Base-by-base conservation (phyloP, 2,797 vertebrate species). In the Anisognathus igniventris region DNA sequence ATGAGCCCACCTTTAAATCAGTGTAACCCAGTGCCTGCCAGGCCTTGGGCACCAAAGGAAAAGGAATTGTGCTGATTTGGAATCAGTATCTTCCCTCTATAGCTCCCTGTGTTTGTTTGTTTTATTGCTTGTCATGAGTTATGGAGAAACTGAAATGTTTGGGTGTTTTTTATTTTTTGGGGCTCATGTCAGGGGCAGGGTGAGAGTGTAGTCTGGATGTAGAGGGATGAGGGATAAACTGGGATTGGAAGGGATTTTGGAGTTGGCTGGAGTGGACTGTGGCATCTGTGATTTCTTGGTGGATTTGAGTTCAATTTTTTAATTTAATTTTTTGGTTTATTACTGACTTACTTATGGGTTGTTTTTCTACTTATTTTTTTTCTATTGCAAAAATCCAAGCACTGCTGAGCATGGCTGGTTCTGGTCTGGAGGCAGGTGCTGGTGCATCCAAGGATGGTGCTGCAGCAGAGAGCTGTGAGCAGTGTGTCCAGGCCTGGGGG, bases 51-150 rank as follows among this genome's bases (percentile, higher is more conserved):
- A 8, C 53, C 53, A 4, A 14, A 66, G 40, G 40, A 27, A 17
- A 8, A 16, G 12, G 68, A 62, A 44, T 9, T 33, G 9, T 25
- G n/a, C 18, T 70, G 47, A 3, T 71, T 72, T 71, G 47, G 56
- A 35, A 45, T 57, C 47, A 21, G 21, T 4, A 7, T 53, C 31
- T 56, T 83, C 37, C 44, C 20, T 44, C 44, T 12, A 11, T 11
- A 22, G 44, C 44, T 44, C 44, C 37, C 16, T 3, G 2, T 54
- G 47, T 44, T 42, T 5, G 1, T 53, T 58, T 0, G 0, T 42
- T 67, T 10, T 50, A 14, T 48, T 57, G 58, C 66, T 91, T 54
- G 35, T 28, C 17, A 0, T 44, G 44, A 40, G 28, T 42, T 17
- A 2, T 2, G 21, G 33, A 68, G 50, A 56, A 47, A 19, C 13